phyloP scores from a whole-genome alignment of 1,140 invertebrate species.

The Conus betulinus region DNA sequence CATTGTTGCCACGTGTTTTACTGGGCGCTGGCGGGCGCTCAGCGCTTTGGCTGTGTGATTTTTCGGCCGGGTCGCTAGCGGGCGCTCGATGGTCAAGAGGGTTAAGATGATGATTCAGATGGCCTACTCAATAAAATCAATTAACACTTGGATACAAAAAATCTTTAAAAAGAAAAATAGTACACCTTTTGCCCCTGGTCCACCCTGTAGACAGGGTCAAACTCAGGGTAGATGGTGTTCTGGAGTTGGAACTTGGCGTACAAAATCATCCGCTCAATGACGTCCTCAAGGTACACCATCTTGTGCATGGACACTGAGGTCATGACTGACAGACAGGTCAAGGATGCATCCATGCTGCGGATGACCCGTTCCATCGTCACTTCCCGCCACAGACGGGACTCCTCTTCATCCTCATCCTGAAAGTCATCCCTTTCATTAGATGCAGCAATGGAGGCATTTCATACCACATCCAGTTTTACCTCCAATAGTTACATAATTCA shows the following conservation, averaged over 20 bases:
- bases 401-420: slow-evolving; percentile 90
- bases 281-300: slow-evolving; percentile 87
- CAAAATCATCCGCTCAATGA: slow-evolving; percentile 95
- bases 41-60: too few species aligned
- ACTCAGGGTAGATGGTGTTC: slow-evolving; percentile 97
- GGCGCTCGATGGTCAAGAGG: too few species aligned
- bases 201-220: slow-evolving; percentile 96
- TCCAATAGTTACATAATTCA: too few species aligned
- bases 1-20: too few species aligned
- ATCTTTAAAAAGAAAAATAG: not conserved
- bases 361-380: slow-evolving; percentile 92
- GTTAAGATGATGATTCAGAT: too few species aligned
- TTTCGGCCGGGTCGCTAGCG: too few species aligned
- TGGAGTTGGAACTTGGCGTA: slow-evolving; percentile 97
- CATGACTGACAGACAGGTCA: slow-evolving; percentile 93
- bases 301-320: slow-evolving; percentile 96
- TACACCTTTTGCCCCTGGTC: slow-evolving; percentile 79
- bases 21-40: too few species aligned
- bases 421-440: not conserved
- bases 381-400: slow-evolving; percentile 91
- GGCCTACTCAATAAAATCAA: not conserved
- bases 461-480: too few species aligned
- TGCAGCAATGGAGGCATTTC: too few species aligned
- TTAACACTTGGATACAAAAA: not conserved
- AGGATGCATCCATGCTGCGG: slow-evolving; percentile 88